Conservation (phyloP, 2,113 vertebrate genomes). For the Lycaon pictus region DNA sequence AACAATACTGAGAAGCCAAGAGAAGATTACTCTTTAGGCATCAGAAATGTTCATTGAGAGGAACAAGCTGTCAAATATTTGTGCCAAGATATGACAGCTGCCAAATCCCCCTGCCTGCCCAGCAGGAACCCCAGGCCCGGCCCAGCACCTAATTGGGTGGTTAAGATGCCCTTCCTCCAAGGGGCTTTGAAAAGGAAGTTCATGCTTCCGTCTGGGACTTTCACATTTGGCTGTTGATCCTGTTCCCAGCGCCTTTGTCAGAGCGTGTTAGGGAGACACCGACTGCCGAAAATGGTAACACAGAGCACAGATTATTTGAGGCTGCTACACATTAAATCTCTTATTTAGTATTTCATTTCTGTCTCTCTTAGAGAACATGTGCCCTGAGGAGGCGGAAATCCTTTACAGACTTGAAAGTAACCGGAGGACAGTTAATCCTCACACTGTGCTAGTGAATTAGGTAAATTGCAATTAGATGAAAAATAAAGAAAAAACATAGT, state of each 20-base stretch:
- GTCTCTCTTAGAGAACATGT: conserved; percentile 53
- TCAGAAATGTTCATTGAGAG: not conserved
- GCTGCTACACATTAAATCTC: not conserved
- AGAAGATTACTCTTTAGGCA: not conserved
- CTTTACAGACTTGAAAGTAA: conserved; percentile 60
- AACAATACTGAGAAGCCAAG: not conserved
- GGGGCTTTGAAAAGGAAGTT: not conserved
- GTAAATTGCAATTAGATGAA: conserved; percentile 66
- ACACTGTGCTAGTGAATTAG: not conserved
- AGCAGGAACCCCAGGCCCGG: not conserved
- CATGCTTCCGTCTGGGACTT: not conserved
- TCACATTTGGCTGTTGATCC: not conserved
- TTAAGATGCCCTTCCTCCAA: not conserved
- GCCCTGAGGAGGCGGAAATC: conserved; percentile 55
- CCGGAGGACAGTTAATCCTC: conserved; percentile 32
- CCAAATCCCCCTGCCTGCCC: too few species aligned
- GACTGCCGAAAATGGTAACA: not conserved
- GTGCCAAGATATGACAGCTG: not conserved
- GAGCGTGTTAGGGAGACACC: not conserved
- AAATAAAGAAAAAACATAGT: conserved; percentile 2
- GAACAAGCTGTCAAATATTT: not conserved
- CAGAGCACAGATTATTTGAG: conserved; percentile 23
- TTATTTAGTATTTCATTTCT: conserved; percentile 65
- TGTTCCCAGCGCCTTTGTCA: not conserved
- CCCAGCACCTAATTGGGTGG: not conserved